phyloP scores from a whole-genome alignment of 2,113 vertebrate species.

The Semicossyphus pulcher region DNA sequence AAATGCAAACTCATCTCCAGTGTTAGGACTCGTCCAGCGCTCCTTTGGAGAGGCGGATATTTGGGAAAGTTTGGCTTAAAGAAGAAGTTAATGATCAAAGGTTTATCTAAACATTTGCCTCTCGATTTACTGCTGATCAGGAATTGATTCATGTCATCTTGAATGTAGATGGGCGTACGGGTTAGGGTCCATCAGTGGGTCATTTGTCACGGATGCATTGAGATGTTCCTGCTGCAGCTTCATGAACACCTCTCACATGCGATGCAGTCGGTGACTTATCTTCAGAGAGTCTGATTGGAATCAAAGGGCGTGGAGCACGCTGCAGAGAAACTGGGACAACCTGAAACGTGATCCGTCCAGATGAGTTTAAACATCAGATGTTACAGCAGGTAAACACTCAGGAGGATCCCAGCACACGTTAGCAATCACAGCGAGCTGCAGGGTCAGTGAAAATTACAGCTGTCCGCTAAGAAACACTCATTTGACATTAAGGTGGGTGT shows the following conservation, averaged over 20 bases:
- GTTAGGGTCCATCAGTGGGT: too few species aligned
- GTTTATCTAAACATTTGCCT: too few species aligned
- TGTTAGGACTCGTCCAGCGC: too few species aligned
- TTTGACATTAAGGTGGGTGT: conserved; percentile 73
- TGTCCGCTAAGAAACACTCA: conserved; percentile 64
- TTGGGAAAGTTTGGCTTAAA: too few species aligned
- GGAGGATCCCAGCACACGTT: conserved; percentile 43
- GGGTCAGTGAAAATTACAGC: conserved; percentile 70
- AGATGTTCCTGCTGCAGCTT: not conserved
- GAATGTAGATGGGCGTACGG: too few species aligned
- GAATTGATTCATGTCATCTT: too few species aligned
- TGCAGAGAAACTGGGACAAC: conserved; percentile 28
- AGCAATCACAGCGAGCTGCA: conserved; percentile 60
- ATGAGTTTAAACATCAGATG: conserved; percentile 54
- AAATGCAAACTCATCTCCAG: too few species aligned
- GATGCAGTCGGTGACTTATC: not conserved
- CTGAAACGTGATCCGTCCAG: conserved; percentile 35
- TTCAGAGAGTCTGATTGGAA: not conserved
- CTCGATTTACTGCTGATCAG: too few species aligned
- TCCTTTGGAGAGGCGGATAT: too few species aligned
- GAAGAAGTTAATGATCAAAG: too few species aligned
- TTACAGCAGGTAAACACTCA: conserved; percentile 52
- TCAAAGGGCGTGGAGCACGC: not conserved
- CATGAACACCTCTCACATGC: not conserved
- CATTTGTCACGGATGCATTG: not conserved